Percentiles rank a stretch among this genome's conserved stretches.
Evolutionary conservation across 2,797 vertebrate species (phyloP).

Genomic region (Acropternis orthonyx): DNA sequence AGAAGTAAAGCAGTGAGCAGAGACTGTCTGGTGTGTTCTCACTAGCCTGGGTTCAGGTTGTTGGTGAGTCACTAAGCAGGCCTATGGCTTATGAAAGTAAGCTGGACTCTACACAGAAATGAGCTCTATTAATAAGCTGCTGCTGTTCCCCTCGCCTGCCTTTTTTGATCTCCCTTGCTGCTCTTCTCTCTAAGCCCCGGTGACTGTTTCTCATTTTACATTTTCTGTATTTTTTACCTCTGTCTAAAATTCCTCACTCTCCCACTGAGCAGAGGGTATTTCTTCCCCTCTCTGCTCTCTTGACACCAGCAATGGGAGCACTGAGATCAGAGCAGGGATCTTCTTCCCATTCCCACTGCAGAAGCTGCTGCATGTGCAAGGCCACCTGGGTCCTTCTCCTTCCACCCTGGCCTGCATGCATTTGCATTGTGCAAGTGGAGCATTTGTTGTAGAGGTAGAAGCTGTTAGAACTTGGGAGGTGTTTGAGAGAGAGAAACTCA

Average conservation of each 20-base stretch:
- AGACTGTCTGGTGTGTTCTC: not conserved
- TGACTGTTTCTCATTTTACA: not conserved
- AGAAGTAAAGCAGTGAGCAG: not conserved
- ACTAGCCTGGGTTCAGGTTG: not conserved
- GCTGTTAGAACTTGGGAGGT: not conserved
- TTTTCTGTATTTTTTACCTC: not conserved
- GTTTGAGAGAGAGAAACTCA: not conserved
- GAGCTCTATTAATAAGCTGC: not conserved
- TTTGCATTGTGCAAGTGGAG: not conserved
- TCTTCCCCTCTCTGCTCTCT: not conserved
- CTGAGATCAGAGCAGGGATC: not conserved
- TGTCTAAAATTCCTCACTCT: not conserved
- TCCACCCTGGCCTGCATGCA: fast-evolving
- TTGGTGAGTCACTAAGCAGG: not conserved
- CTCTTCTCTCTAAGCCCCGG: not conserved
- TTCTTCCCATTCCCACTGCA: not conserved
- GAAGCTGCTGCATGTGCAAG: not conserved
- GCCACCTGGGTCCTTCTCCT: not conserved
- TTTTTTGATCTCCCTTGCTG: not conserved
- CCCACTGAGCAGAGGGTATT: not conserved
- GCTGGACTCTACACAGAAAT: not conserved
- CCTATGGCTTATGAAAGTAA: not conserved
- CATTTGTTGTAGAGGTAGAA: not conserved
- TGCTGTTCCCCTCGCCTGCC: not conserved
- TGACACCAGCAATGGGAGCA: not conserved